These are phyloP conservation scores for Oxyura jamaicensis DNA, from an alignment of 2,113 vertebrate genomes.

Conservation along the genomic window DNA sequence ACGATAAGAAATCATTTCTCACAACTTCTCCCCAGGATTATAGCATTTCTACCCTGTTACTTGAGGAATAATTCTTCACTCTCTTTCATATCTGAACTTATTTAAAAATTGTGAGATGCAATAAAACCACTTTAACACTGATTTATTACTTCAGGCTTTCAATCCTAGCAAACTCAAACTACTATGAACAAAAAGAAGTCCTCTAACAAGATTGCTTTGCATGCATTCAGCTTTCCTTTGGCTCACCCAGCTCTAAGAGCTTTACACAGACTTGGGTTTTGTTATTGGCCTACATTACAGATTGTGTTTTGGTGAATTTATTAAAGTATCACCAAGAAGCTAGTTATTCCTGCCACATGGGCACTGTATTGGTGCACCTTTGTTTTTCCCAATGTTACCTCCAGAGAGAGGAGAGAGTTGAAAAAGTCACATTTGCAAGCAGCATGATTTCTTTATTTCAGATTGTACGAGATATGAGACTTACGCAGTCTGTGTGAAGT, in stretches of 20 bases:
- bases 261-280: neutral
- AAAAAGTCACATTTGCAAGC: neutral
- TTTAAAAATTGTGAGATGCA: neutral
- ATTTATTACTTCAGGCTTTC: neutral
- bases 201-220: neutral
- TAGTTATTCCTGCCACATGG: neutral
- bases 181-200: neutral
- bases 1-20: neutral
- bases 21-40: neutral
- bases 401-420: neutral
- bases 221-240: neutral
- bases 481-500: neutral
- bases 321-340: neutral
- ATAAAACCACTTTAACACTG: neutral
- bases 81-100: neutral
- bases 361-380: accelerated
- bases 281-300: neutral
- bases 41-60: neutral
- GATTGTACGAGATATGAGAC: neutral
- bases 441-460: neutral
- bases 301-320: neutral
- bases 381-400: neutral
- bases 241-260: neutral
- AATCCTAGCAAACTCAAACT: neutral
- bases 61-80: neutral